These are phyloP conservation scores for Okamejei kenojei DNA, from an alignment of 2,797 vertebrate genomes.

Conservation along the genomic window DNA sequence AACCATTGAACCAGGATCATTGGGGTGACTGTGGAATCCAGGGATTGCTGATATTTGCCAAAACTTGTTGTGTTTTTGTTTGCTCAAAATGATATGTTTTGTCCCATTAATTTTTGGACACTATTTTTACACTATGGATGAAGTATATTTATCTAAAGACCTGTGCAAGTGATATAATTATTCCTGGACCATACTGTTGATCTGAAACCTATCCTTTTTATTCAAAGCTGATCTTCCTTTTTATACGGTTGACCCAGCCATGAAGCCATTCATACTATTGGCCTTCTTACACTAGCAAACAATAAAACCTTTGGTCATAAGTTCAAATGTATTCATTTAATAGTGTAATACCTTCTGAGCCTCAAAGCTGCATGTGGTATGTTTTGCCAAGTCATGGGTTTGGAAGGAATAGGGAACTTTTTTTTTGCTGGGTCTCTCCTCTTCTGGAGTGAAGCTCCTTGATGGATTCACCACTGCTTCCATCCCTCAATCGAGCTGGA, in stretches of 20 bases:
- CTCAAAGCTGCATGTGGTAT: neutral
- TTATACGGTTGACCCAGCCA: neutral
- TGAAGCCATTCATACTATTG: neutral
- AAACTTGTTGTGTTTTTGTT: neutral
- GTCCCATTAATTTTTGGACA: conserved; percentile 17
- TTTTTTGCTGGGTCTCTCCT: neutral
- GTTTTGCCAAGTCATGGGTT: neutral
- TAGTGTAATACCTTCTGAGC: neutral
- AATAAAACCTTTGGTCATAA: neutral
- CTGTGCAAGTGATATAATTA: neutral
- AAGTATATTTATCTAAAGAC: neutral
- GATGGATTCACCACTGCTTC: neutral
- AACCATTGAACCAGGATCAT: neutral
- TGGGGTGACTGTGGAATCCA: neutral
- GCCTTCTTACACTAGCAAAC: neutral
- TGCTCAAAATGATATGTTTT: neutral
- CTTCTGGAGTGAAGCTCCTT: neutral
- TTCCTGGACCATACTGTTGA: neutral
- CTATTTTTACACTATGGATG: neutral
- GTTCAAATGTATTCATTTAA: neutral
- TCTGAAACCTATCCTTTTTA: conserved; percentile 4
- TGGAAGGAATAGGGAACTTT: no score
- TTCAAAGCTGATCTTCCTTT: neutral
- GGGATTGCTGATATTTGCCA: conserved; percentile 2
- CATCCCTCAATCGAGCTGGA: neutral